Conservation (phyloP, 2,797 vertebrate species). For the Chrosomus eos region DNA sequence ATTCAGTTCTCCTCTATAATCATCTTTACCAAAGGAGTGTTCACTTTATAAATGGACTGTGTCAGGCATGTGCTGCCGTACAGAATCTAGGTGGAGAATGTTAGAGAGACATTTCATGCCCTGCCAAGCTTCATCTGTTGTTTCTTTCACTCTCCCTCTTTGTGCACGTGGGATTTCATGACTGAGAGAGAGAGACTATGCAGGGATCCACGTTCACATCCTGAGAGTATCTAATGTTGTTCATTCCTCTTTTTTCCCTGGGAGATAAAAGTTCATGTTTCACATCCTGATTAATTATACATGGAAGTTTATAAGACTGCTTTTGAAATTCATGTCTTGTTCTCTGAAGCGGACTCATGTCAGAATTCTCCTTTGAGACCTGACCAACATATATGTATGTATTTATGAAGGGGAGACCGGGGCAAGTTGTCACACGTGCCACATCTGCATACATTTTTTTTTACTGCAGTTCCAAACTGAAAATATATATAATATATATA, state of each 20-base stretch:
- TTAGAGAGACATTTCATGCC: conserved; percentile 55
- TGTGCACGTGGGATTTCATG: conserved; percentile 14
- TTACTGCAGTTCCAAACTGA: not conserved
- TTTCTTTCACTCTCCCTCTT: conserved; percentile 27
- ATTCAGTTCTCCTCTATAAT: not conserved
- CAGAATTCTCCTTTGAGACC: not conserved
- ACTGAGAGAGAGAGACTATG: conserved; percentile 54
- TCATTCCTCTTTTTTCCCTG: conserved; percentile 21
- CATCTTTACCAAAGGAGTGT: conserved; percentile 1
- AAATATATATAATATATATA: no score
- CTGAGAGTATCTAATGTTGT: conserved; percentile 14
- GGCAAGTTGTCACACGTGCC: not conserved
- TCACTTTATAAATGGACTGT: conserved; percentile 29
- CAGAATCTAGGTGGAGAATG: conserved; percentile 42
- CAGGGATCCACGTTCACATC: conserved; percentile 58
- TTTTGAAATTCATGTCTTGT: conserved; percentile 59
- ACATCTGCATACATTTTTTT: not conserved
- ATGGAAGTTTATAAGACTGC: conserved; percentile 64
- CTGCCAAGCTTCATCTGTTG: conserved; percentile 31
- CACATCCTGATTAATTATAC: conserved; percentile 70
- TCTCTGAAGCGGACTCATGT: conserved; percentile 12
- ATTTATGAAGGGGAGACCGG: not conserved
- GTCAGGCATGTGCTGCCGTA: conserved; percentile 50
- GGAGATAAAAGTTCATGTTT: conserved; percentile 64
- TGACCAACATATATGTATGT: not conserved